Evolutionary conservation across 2,113 vertebrate species (phyloP), one percentile per base, ranked within the genome.

Genomic region (Pedionomus torquatus): DNA sequence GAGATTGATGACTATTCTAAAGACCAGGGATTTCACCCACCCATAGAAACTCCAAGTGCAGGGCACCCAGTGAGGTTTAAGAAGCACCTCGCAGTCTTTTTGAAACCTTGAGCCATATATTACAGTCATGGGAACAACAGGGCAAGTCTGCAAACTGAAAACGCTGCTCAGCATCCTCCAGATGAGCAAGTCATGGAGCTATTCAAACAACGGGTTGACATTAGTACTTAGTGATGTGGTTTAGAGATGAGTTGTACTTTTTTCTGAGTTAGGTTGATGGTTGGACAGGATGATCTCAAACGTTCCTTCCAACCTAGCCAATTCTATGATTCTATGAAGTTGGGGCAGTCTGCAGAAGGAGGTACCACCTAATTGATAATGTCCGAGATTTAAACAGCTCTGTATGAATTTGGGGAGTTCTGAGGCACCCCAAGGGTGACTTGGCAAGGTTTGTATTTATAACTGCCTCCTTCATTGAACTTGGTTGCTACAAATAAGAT

Each of bases 331-430:
- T 41, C 41, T 41, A n/a, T n/a, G n/a, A 41, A 41, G 41, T 41
- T 41, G 41, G 41, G 39, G 17, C 66, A 75, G 31, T 8, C 83
- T 69, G 39, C 24, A 83, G 60, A 25, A 78, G 63, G 20, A 93
- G 23, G 30, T 5, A 9, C 26, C 18, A 3, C 1, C 0, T 19
- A 35, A 12, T 25, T 39, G 37, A 17, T 4, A 46, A 39, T 0
- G 1, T 30, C 51, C 2, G 2, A 28, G 48, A 49, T 41, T 51
- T 48, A 15, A n/a, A 49, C 17, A 68, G 24, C 15, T 51, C 19
- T 2, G 0, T 5, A 5, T 2, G 44, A 48, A 77, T 72, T 69
- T 23, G 2, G 52, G 57, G 43, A 61, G 54, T 83, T 63, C 57
- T 24, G 49, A 78, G n/a, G 7, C 26, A 31, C 10, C 55, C 16